Percentiles rank a stretch among this genome's conserved stretches.
Conservation (phyloP, 2,797 vertebrate species). For the Cossypha caffra region DNA sequence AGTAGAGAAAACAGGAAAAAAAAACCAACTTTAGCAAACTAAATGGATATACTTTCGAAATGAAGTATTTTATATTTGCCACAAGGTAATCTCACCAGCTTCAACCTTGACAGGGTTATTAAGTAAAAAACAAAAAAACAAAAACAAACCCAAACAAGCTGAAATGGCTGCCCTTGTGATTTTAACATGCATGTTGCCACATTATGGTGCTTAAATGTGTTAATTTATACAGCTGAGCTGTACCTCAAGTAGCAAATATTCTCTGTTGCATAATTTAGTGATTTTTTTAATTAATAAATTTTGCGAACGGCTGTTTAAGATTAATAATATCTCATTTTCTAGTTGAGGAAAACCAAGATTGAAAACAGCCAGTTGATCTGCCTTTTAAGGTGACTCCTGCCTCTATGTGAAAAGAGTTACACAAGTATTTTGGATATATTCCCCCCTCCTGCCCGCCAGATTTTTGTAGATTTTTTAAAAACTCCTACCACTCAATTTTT, state of each 20-base stretch:
- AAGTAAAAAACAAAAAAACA: neutral
- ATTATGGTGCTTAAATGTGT: neutral
- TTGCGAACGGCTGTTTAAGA: neutral
- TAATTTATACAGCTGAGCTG: neutral
- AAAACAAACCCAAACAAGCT: neutral
- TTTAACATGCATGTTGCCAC: neutral
- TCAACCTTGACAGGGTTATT: neutral
- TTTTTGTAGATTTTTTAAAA: neutral
- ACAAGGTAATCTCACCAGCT: neutral
- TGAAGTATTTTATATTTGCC: neutral
- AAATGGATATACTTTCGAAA: neutral
- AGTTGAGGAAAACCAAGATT: neutral
- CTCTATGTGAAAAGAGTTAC: neutral
- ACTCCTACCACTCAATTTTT: neutral
- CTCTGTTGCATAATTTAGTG: neutral
- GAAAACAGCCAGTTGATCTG: neutral
- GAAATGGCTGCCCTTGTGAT: neutral
- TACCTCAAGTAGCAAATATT: neutral
- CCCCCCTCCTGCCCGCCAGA: neutral
- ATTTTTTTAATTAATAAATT: neutral
- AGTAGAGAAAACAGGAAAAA: neutral
- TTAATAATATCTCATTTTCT: slow-evolving; percentile 10
- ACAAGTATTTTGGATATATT: neutral
- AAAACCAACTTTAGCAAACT: fast-evolving
- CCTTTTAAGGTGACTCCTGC: neutral